phyloP scores from a whole-genome alignment of 2,113 vertebrate species.

The Caranx ignobilis region DNA sequence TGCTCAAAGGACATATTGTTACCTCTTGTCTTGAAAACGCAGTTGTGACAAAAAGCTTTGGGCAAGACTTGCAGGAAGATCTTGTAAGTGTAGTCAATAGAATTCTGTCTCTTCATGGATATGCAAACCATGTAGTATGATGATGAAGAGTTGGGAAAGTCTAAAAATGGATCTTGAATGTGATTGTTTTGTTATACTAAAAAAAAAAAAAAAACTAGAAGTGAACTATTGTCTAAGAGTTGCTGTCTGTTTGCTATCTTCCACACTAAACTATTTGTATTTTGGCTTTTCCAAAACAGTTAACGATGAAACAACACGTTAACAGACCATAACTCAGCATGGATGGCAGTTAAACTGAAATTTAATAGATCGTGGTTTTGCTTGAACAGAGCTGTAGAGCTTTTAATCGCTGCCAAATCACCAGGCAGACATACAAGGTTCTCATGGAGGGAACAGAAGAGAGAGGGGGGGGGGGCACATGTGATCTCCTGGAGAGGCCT shows the following conservation, averaged over 20 bases:
- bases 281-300: slow-evolving; percentile 16
- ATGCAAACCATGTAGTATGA: no score
- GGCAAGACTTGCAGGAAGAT: no score
- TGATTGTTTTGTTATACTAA: no score
- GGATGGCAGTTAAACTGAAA: slow-evolving; percentile 10
- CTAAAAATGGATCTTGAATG: not conserved
- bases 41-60: no score
- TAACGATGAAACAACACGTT: slow-evolving; percentile 20
- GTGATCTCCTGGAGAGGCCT: slow-evolving; percentile 43
- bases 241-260: not conserved
- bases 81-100: no score
- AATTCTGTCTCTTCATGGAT: no score
- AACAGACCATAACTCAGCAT: slow-evolving; percentile 2
- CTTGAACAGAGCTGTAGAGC: slow-evolving; percentile 18
- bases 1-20: no score
- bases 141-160: no score
- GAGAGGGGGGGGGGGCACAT: not conserved
- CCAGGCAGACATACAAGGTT: slow-evolving; percentile 19
- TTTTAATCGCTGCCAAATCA: slow-evolving; percentile 57
- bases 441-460: slow-evolving; percentile 10
- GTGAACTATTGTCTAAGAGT: not conserved
- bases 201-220: not conserved
- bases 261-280: not conserved
- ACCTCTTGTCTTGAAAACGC: no score
- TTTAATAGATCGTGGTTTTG: slow-evolving; percentile 20